Evolutionary conservation across 2,888 invertebrate species (phyloP), one percentile per base, ranked within the genome.

Genomic region (Morpho achilles): DNA sequence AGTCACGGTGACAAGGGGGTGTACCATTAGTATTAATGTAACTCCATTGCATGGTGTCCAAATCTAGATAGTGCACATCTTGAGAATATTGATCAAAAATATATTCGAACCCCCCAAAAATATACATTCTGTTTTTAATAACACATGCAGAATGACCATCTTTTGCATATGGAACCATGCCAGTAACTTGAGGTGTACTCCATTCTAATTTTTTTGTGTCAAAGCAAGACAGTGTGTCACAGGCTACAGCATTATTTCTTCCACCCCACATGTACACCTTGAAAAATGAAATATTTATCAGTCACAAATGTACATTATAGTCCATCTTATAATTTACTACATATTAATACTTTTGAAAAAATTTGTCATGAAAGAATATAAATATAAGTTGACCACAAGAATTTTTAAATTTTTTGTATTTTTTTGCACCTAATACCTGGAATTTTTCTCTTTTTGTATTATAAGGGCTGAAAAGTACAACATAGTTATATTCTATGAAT

Each of bases 81-180:
- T 95, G 94, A 7, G 96, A 95, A 82, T 96, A 97, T 63, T 94
- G 92, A 75, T 96, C 95, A 46, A 94, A 92, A 56, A 94, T 93
- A 77, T 97, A 97, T 76, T 97, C 97, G 84, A 95, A 98, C 0
- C 98, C 98, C 40, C 97, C 98, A 89, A 96, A 97, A 61, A 98
- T 94, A 74, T 95, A 96, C 97, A 98, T 97, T 72, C 91, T 93
- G 71, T 95, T 92, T 57, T 92, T 91, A 67, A 96, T 94, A 1
- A 96, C 87, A 76, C 96, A 96, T 1, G 98, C 97, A 0, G 97
- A 95, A 79, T 98, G 98, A 0, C 98, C 98, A 84, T 98, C 98
- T 69, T 97, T 92, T 0, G 97, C 95, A 59, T 94, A 94, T 0
- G 98, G 98, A 40, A 94, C 85, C 51, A 86, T 86, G 0, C 97